phyloP scores from a whole-genome alignment of 2,113 vertebrate species.

The Pomatostomus ruficeps region DNA sequence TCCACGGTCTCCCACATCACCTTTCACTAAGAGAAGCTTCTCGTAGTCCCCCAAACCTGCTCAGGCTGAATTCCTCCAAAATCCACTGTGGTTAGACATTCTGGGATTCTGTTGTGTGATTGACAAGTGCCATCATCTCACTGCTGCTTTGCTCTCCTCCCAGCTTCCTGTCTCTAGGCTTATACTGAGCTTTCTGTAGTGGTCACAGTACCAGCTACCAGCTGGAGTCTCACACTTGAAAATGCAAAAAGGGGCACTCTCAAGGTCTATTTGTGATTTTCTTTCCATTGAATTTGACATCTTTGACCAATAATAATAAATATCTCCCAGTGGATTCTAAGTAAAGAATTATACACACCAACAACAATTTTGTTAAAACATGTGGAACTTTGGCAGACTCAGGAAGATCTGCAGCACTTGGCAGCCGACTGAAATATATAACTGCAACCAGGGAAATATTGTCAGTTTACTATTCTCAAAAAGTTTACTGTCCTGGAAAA shows the following conservation, averaged over 20 bases:
- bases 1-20: background rate
- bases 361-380: background rate
- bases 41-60: background rate
- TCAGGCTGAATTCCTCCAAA: background rate
- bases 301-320: background rate
- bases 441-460: constrained; percentile 24
- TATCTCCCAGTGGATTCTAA: background rate
- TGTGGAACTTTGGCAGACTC: background rate
- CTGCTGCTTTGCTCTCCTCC: background rate
- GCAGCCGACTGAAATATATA: background rate
- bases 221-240: background rate
- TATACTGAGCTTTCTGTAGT: background rate
- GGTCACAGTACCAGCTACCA: background rate
- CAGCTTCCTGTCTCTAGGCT: background rate
- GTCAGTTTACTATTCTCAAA: constrained; percentile 41
- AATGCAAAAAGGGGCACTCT: background rate
- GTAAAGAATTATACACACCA: background rate
- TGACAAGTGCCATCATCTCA: background rate
- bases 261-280: background rate
- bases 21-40: background rate
- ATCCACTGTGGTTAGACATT: background rate
- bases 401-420: background rate
- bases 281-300: background rate
- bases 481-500: constrained; percentile 36
- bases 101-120: background rate